Evolutionary conservation across 1,140 invertebrate genomes (phyloP).

Genomic region (Dreissena polymorpha): DNA sequence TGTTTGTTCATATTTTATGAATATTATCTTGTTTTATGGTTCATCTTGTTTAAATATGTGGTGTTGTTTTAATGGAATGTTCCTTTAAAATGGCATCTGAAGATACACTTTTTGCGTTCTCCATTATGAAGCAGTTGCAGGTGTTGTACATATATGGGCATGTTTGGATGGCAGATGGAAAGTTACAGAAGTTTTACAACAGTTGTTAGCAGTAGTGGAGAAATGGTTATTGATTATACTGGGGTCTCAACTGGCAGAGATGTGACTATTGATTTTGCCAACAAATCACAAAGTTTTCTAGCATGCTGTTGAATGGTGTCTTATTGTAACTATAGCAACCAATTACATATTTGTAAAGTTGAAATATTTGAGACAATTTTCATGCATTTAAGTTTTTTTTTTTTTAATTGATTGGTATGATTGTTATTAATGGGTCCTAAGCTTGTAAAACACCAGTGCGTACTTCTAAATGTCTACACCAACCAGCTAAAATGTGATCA

Average conservation of each 20-base stretch:
- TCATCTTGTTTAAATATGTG: not conserved
- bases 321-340: constrained; percentile 39
- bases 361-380: too few species aligned
- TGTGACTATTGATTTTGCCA: constrained; percentile 43
- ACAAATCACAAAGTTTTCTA: constrained; percentile 54
- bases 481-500: too few species aligned
- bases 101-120: not conserved
- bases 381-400: too few species aligned
- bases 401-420: too few species aligned
- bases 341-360: too few species aligned
- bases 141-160: not conserved
- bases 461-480: too few species aligned
- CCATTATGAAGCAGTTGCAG: not conserved
- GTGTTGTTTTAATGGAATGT: not conserved
- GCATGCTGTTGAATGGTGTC: constrained; percentile 28
- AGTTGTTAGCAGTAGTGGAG: constrained; percentile 12
- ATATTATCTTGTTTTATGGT: not conserved
- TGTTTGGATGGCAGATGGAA: constrained; percentile 5
- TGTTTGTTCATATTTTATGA: not conserved
- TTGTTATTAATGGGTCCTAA: too few species aligned
- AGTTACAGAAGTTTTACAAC: constrained; percentile 27
- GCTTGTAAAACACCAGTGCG: too few species aligned
- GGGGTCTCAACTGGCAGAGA: constrained; percentile 4
- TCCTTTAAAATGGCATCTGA: not conserved
- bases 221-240: constrained; percentile 17